phyloP scores from a whole-genome alignment of 2,888 invertebrate species.

The Incurvaria masculella region DNA sequence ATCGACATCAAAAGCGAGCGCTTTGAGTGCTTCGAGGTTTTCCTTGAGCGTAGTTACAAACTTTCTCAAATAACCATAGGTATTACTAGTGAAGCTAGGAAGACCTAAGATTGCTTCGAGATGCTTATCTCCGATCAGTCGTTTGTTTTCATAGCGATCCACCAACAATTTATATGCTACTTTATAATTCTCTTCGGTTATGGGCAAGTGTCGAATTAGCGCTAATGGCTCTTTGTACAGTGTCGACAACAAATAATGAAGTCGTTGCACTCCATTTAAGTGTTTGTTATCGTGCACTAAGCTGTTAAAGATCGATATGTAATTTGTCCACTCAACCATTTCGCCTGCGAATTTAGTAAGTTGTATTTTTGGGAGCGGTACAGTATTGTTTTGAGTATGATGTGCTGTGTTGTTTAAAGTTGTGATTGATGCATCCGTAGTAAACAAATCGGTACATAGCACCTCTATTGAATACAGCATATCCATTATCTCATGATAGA shows the following conservation, averaged over 20 bases:
- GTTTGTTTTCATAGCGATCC: slow-evolving; percentile 5
- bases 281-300: slow-evolving; percentile 3
- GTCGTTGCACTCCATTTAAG: neutral
- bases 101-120: slow-evolving; percentile 3
- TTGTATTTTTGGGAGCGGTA: slow-evolving; percentile 2
- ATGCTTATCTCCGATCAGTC: slow-evolving; percentile 4
- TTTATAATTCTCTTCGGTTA: slow-evolving; percentile 1
- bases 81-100: neutral
- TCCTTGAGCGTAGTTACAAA: slow-evolving; percentile 5
- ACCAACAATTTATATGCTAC: slow-evolving; percentile 2
- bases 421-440: no score
- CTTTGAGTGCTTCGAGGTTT: slow-evolving; percentile 5
- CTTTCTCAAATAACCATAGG: neutral
- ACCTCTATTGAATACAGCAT: neutral
- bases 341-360: slow-evolving; percentile 1
- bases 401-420: no score
- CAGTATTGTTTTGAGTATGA: no score
- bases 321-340: slow-evolving; percentile 5
- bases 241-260: slow-evolving; percentile 4
- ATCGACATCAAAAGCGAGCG: slow-evolving; percentile 3
- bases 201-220: neutral
- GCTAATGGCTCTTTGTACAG: slow-evolving; percentile 3
- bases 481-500: neutral
- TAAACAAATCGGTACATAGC: neutral
- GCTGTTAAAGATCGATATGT: slow-evolving; percentile 3